These are phyloP conservation scores for Galaxea fascicularis DNA, from an alignment of 92 coral and sea anemone species.

Conservation along the genomic window DNA sequence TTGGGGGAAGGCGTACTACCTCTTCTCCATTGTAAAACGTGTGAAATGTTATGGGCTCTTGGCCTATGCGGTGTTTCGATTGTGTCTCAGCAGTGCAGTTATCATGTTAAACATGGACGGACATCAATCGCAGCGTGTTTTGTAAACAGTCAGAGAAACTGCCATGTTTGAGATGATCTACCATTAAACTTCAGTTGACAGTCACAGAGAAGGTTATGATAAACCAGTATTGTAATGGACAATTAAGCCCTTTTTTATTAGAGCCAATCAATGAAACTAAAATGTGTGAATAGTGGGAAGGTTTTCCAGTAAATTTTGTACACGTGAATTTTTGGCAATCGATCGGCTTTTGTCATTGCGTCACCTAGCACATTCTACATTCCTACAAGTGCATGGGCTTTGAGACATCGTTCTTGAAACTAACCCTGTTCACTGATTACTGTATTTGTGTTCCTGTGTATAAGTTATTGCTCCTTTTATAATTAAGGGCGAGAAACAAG, in stretches of 20 bases:
- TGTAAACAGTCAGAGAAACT: constrained; percentile 24
- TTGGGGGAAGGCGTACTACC: constrained; percentile 19
- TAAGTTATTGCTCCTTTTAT: background rate
- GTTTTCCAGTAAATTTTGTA: background rate
- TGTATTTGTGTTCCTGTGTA: background rate
- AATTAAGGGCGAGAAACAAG: background rate
- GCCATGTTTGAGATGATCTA: background rate
- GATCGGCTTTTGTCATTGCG: background rate
- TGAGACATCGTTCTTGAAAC: background rate
- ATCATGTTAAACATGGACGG: constrained; percentile 38
- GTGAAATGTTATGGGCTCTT: background rate
- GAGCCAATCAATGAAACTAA: background rate
- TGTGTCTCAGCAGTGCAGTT: constrained; percentile 47
- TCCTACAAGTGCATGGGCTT: too few relatives aligned
- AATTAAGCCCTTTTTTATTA: background rate
- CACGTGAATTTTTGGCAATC: background rate
- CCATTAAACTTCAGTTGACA: background rate
- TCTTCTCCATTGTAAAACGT: constrained; percentile 33
- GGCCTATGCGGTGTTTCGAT: constrained; percentile 14
- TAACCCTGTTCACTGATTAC: background rate
- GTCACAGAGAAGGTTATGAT: background rate
- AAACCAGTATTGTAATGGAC: background rate
- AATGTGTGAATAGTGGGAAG: background rate
- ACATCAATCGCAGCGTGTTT: constrained; percentile 40
- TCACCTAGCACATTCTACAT: background rate